Evolutionary conservation across 2,888 invertebrate species (phyloP), one percentile per base, ranked within the genome.

Genomic region (Anticlea derivata): DNA sequence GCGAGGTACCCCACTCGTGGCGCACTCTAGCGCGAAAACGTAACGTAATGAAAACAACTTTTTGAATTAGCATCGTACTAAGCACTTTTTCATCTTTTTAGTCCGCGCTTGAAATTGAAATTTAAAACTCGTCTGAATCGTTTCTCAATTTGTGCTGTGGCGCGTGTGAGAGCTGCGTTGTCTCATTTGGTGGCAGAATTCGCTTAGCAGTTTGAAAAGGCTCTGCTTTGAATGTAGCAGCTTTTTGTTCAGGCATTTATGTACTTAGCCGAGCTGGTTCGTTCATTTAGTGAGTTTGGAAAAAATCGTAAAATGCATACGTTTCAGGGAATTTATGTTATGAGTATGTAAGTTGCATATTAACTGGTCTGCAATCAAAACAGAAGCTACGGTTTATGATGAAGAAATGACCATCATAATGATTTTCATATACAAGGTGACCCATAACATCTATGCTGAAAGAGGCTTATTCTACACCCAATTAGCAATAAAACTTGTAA

Each of bases 51-150:
- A 82, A 87, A 87, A 78, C 81, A 84, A 88, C 87, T 88, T 88
- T 89, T 83, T 87, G 81, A 88, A 88, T 86, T 84, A 86, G 82
- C 83, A 81, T 82, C 80, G 77, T 78, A 74, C 79, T 80, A 78
- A 78, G 77, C 78, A 70, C 75, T 73, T 75, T 76, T 77, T 78
- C 65, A 70, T 71, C 71, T 81, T 82, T 85, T 79, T 82, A 85
- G 70, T 80, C 37, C 72, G 64, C 77, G 77, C 70, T 68, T 69
- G 63, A 77, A 82, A 76, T 79, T 80, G 57, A 58, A 66, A 64
- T 62, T 66, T 53, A 49, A 64, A 62, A 62, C 62, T 62, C 57
- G 63, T 65, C 70, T 59, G 60, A 65, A 62, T 64, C 39, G 59
- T 68, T 69, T 61, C 61, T 62, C 58, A 55, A 65, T 65, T 58